Percentiles rank a stretch among this genome's conserved stretches.
Evolutionary conservation across 64 coral and sea anemone genomes (phyloP).

Genomic region (Montipora cactus): DNA sequence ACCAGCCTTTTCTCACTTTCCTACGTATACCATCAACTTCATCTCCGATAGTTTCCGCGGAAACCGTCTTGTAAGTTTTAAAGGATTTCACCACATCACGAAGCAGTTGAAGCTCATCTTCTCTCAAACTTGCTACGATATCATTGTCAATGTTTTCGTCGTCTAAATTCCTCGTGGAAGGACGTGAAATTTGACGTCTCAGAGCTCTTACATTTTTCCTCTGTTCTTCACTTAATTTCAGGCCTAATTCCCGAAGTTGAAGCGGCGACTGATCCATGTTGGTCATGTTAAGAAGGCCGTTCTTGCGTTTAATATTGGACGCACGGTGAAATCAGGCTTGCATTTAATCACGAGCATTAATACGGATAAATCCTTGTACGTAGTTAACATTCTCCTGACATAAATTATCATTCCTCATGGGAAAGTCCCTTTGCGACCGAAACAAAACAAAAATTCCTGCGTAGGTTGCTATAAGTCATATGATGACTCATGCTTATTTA

Average conservation of each 20-base stretch:
- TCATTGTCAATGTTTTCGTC: neutral
- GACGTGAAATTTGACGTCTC: conserved; percentile 1
- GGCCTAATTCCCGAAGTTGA: neutral
- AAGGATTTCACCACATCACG: conserved; percentile 3
- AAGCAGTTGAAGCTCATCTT: conserved; percentile 20
- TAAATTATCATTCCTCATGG: no score
- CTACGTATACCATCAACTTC: neutral
- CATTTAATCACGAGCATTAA: no score
- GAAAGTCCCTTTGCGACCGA: no score
- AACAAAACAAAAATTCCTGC: no score
- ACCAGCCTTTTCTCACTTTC: conserved; percentile 9
- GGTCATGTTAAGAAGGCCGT: neutral
- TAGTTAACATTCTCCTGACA: no score
- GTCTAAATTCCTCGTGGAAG: neutral
- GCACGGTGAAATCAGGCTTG: no score
- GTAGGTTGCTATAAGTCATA: no score
- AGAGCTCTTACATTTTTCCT: conserved; percentile 22
- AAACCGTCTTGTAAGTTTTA: neutral
- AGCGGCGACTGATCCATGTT: neutral
- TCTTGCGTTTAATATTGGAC: neutral
- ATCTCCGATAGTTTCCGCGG: neutral
- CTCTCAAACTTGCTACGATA: neutral
- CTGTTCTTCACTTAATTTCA: conserved; percentile 29
- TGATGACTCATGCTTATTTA: no score
- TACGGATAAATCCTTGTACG: no score